Percentiles rank a stretch among this genome's conserved stretches.
These are phyloP conservation scores for Trachelus stipa DNA, from an alignment of 2,888 invertebrate species.

Conservation along the genomic window DNA sequence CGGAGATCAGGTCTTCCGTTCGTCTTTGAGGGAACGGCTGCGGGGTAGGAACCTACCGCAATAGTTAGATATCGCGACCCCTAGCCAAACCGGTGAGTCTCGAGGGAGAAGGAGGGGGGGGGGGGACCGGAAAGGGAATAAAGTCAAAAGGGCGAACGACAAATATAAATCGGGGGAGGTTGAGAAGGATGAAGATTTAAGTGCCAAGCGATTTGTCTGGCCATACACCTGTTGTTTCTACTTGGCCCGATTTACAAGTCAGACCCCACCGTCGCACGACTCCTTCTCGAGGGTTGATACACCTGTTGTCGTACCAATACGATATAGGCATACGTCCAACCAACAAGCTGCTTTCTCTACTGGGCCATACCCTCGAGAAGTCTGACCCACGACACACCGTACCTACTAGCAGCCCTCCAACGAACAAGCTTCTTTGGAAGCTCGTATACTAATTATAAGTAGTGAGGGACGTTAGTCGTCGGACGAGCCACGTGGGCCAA, in stretches of 20 bases:
- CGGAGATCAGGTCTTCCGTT: not conserved
- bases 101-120: not conserved
- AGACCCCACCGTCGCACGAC: conserved; percentile 3
- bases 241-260: conserved; percentile 33
- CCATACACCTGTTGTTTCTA: conserved; percentile 56
- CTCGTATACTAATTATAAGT: not conserved
- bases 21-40: not conserved
- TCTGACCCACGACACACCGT: not conserved
- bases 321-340: not conserved
- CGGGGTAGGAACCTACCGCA: conserved; percentile 21
- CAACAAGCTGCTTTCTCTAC: not conserved
- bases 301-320: not conserved
- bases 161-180: not conserved
- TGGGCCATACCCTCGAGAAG: fast-evolving
- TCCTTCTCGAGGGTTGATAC: not conserved
- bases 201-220: conserved; percentile 39
- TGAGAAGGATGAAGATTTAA: conserved; percentile 6
- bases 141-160: conserved; percentile 23
- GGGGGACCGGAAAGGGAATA: not conserved
- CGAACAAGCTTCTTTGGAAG: too few relatives aligned
- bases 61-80: conserved; percentile 25
- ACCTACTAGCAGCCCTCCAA: not conserved
- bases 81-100: conserved; percentile 27
- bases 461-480: not conserved
- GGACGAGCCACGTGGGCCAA: not conserved